phyloP scores from a whole-genome alignment of 2,113 vertebrate genomes.

The Sterrhoptilus dennistouni region DNA sequence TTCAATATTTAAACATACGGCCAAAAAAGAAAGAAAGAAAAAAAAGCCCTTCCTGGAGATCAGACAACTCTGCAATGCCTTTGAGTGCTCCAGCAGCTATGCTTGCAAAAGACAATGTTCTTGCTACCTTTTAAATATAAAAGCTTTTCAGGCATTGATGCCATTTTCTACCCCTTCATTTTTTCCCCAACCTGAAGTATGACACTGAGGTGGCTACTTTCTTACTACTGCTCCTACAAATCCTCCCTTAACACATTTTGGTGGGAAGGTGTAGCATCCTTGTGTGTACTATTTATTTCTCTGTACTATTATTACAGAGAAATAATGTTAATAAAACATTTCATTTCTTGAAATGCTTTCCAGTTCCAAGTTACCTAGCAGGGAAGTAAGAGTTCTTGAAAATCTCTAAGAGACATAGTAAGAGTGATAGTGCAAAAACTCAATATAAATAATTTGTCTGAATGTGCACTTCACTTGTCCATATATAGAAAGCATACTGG shows the following conservation, averaged over 20 bases:
- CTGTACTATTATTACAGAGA: not conserved
- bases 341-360: not conserved
- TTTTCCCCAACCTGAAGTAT: not conserved
- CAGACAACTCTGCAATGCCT: not conserved
- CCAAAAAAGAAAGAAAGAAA: not conserved
- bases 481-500: not conserved
- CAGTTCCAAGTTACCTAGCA: not conserved
- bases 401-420: not conserved
- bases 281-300: not conserved
- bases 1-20: not conserved
- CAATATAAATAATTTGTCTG: not conserved
- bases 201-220: not conserved
- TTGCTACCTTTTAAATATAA: not conserved
- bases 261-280: not conserved
- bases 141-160: not conserved
- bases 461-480: not conserved
- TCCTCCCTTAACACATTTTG: not conserved
- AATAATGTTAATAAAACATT: not conserved
- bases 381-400: not conserved
- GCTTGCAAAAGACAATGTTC: accelerated
- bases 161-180: not conserved
- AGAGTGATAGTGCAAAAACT: not conserved
- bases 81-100: not conserved
- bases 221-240: not conserved
- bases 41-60: not conserved